A percentile compares a stretch with the other conserved stretches of the same genome.
These are phyloP conservation scores for Plutomurus gul DNA, from an alignment of 1,140 invertebrate genomes.

Conservation along the genomic window DNA sequence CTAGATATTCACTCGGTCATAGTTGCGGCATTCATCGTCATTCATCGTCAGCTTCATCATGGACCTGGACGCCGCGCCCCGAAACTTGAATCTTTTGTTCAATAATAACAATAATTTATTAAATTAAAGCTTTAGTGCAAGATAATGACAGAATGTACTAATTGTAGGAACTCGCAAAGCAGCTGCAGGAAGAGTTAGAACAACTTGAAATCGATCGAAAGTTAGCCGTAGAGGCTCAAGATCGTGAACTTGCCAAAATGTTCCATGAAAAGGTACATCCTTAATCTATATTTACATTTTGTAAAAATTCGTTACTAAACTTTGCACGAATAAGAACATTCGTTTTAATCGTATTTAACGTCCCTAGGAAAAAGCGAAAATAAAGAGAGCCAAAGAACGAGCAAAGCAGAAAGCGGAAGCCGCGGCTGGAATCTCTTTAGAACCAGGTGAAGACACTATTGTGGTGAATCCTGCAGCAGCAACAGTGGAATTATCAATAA, in stretches of 20 bases:
- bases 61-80: too few relatives aligned
- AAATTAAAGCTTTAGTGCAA: too few relatives aligned
- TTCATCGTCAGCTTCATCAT: too few relatives aligned
- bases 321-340: too few relatives aligned
- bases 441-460: neutral
- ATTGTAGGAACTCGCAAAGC: conserved; percentile 67
- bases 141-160: neutral
- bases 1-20: conserved; percentile 61
- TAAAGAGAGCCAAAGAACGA: conserved; percentile 68
- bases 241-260: conserved; percentile 84
- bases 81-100: too few relatives aligned
- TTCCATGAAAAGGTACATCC: conserved; percentile 79
- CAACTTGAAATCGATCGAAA: conserved; percentile 71
- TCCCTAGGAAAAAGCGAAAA: conserved; percentile 68
- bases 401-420: conserved; percentile 70
- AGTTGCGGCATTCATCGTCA: conserved; percentile 1
- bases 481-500: neutral
- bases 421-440: conserved; percentile 56
- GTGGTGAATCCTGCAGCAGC: neutral
- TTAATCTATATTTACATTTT: too few relatives aligned
- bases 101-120: too few relatives aligned
- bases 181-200: conserved; percentile 68
- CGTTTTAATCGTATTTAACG: neutral
- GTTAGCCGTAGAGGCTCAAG: conserved; percentile 85
- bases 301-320: too few relatives aligned